Evolutionary conservation across 2,888 invertebrate genomes (phyloP).

Genomic region (Hymenopus coronatus): DNA sequence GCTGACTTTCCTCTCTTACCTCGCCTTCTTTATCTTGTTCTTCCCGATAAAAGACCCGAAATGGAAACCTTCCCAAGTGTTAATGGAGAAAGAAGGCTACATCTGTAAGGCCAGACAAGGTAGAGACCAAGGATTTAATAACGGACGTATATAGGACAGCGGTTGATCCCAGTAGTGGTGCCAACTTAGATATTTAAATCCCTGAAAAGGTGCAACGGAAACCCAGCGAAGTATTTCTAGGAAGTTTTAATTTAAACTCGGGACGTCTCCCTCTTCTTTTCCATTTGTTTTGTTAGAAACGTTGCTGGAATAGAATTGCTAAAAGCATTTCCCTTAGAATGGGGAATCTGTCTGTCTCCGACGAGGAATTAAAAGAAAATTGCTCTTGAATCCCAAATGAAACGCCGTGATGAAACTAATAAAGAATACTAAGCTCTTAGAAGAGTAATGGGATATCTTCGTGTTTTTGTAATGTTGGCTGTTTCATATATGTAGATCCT

Average conservation of each 20-base stretch:
- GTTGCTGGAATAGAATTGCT: neutral
- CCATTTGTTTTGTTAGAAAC: neutral
- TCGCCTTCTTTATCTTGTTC: neutral
- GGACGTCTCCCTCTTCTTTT: neutral
- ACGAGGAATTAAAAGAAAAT: neutral
- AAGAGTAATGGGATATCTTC: no score
- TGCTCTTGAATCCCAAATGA: neutral
- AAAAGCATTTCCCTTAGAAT: neutral
- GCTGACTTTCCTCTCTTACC: neutral
- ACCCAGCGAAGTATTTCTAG: neutral
- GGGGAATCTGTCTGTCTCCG: neutral
- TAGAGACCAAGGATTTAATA: neutral
- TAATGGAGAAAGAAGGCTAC: neutral
- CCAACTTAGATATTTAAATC: neutral
- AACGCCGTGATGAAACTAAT: neutral
- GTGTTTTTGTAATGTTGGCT: no score
- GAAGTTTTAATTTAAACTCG: neutral
- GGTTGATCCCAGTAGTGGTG: neutral
- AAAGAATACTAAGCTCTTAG: neutral
- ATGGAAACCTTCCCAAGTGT: constrained; percentile 1
- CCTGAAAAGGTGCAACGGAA: neutral
- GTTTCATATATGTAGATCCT: no score
- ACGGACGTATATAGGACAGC: neutral
- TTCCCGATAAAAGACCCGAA: neutral
- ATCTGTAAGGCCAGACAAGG: neutral